Evolutionary conservation across 1,140 invertebrate genomes (phyloP), one percentile per base, ranked within the genome.

Genomic region (Procambarus virginalis): DNA sequence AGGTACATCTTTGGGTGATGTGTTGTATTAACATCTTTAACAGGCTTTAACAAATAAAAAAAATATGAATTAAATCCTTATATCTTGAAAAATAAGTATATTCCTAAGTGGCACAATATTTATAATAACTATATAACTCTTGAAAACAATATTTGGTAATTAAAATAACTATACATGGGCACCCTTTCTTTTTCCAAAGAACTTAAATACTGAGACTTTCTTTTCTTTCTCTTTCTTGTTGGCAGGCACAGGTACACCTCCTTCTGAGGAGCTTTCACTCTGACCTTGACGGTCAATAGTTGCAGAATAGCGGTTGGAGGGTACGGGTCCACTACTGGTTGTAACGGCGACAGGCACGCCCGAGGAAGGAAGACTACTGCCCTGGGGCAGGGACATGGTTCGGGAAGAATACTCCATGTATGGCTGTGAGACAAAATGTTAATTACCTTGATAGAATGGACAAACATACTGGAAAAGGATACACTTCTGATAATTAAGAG

Each of bases 181-280:
- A 64, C 91, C 81, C 80, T 92, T 84, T 91, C 86, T 81, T 83
- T 89, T 60, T 73, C 91, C 78, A 82, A 86, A 87, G 91, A 92
- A 79, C 60, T 89, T 81, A 87, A 92, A 91, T 45, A 90, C 84
- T 46, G 90, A 91, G 49, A 90, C 84, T 84, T 80, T 92, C 88
- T 82, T 93, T 91, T 92, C 91, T 76, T 84, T 86, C 80, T 92
- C 92, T 76, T 86, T 91, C 20, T 91, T 89, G 60, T 78, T 93
- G 84, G 81, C 82, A 55, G 81, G 83, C 64, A 86, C 82, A 17
- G 93, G 92, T 46, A 92, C 92, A 80, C 93, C 93, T 73, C 93
- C 93, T 84, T 93, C 93, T 2, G 92, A 93, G 45, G 93, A 93
- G 76, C 92, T 93, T 88, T 93, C 92, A 80, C 92, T 93, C 6